Percentiles rank a stretch among this genome's conserved stretches.
Evolutionary conservation across 2,888 invertebrate genomes (phyloP).

Genomic region (Iselma pallidipennis): DNA sequence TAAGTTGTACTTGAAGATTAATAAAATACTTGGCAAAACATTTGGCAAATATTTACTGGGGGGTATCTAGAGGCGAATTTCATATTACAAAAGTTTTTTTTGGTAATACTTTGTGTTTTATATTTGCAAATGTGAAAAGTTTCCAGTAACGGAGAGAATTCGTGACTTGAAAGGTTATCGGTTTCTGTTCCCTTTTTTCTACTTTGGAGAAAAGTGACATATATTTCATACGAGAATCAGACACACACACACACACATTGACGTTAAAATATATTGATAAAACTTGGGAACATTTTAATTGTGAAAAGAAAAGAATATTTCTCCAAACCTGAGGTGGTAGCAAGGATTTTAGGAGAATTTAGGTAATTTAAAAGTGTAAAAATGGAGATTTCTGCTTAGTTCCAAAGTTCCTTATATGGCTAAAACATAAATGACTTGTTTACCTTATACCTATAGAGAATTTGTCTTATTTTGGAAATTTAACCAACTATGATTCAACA

Average conservation of each 20-base stretch:
- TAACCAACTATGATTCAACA: too few relatives aligned
- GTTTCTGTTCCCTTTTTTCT: constrained; percentile 1
- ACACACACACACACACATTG: neutral
- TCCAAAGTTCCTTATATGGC: too few relatives aligned
- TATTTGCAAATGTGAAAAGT: constrained; percentile 44
- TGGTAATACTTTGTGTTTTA: constrained; percentile 38
- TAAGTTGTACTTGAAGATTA: too few relatives aligned
- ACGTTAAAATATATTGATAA: neutral
- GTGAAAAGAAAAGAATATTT: too few relatives aligned
- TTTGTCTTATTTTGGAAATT: too few relatives aligned
- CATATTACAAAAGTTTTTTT: constrained; percentile 35
- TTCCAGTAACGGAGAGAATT: constrained; percentile 30
- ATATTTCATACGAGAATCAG: constrained; percentile 15
- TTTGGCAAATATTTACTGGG: constrained; percentile 19
- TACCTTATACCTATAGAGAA: too few relatives aligned
- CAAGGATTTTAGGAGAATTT: too few relatives aligned
- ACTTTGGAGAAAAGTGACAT: constrained; percentile 9
- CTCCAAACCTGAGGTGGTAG: too few relatives aligned
- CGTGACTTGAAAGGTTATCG: constrained; percentile 37
- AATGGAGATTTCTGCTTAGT: too few relatives aligned
- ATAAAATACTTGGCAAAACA: constrained; percentile 9
- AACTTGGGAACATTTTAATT: neutral
- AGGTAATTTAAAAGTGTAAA: too few relatives aligned
- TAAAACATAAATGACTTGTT: too few relatives aligned
- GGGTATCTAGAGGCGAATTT: constrained; percentile 16